These are phyloP conservation scores for Hafferia zeledoni DNA, from an alignment of 2,797 vertebrate species.

Conservation along the genomic window DNA sequence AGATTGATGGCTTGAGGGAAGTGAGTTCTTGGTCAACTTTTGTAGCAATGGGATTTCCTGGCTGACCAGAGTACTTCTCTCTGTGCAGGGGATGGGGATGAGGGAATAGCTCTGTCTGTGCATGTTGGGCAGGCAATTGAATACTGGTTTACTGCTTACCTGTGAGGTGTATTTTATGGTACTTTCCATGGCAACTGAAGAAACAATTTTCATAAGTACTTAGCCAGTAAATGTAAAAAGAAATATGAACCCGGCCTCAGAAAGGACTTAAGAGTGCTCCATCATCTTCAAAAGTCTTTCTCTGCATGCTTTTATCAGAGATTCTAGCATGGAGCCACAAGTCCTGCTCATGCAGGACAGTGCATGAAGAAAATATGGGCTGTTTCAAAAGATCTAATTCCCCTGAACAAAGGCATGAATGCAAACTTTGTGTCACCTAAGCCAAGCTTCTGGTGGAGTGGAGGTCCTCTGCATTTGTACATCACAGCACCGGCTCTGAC, in stretches of 20 bases:
- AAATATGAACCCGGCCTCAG: not conserved
- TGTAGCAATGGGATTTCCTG: not conserved
- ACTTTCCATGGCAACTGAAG: not conserved
- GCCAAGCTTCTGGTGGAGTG: not conserved
- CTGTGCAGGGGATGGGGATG: not conserved
- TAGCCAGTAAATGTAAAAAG: not conserved
- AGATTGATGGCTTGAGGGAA: not conserved
- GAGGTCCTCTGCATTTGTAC: not conserved
- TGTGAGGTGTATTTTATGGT: not conserved
- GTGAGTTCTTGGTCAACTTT: not conserved
- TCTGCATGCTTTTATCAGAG: not conserved
- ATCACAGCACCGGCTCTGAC: not conserved
- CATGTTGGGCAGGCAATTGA: not conserved
- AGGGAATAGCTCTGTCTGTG: not conserved
- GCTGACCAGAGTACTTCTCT: not conserved
- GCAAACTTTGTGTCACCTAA: not conserved
- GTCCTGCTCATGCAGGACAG: not conserved
- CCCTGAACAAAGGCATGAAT: not conserved
- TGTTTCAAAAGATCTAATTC: not conserved
- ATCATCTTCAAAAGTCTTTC: not conserved
- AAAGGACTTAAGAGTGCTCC: not conserved
- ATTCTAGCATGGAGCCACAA: not conserved
- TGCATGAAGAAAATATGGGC: not conserved
- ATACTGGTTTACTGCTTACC: not conserved
- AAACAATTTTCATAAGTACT: not conserved